Base-by-base conservation (phyloP, 2,797 vertebrate species). In the Spinus olivaceus region DNA sequence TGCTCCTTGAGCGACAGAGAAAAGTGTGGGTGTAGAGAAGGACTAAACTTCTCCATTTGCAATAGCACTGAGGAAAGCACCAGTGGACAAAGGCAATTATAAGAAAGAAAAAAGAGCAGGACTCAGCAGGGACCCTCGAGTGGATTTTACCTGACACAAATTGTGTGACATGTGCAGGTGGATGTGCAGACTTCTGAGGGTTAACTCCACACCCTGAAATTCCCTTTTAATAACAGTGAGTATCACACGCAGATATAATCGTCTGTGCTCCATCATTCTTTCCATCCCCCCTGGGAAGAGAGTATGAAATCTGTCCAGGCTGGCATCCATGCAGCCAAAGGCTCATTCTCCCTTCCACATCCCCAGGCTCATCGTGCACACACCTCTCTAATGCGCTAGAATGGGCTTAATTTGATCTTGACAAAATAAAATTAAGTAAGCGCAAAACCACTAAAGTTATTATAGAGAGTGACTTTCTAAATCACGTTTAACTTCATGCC, bases 131-230 rank as follows among this genome's bases (percentile, higher is more conserved):
- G 76, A 53, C 63, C 6, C 33, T 32, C 2, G 0, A 42, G 28
- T 73, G 20, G 35, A 17, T 76, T 76, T 83, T 53, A 64, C 10
- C 11, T 41, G 19, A 12, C 9, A 27, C 8, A 8, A 10, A n/a
- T 51, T 83, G 53, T 0, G 0, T 24, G 35, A 42, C 21, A 56
- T 6, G 46, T 8, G 9, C 2, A 1, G 18, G 21, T 35, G 50
- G 22, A 27, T 65, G 54, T 59, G 44, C 13, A 42, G 64, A 47
- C 42, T 71, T 79, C n/a, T 51, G 33, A 91, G 70, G 50, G 88
- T 96, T 94, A 96, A 96, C 59, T 86, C 95, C 93, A 91, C 92
- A 72, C 95, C 92, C 86, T 89, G 78, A 90, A 95, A 90, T 93
- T 95, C 90, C 67, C 86, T 87, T 89, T 51, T 78, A 91, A 91